Percentiles rank a stretch among this genome's conserved stretches.
Evolutionary conservation across 2,797 vertebrate species (phyloP).

Genomic region (Vultur gryphus): DNA sequence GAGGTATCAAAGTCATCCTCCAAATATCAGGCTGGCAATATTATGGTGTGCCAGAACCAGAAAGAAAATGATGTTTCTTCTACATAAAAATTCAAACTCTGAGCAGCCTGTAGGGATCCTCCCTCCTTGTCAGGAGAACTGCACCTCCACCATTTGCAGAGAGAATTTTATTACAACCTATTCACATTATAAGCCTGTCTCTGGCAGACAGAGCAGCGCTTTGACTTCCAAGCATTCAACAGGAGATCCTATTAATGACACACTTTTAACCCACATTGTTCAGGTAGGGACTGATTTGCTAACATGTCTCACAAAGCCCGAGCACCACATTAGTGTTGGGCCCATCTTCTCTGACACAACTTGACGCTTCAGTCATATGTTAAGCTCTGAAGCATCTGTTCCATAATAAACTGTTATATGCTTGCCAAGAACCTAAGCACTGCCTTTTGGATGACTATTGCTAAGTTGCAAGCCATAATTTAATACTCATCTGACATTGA

Average conservation of each 20-base stretch:
- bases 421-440: constrained; percentile 60
- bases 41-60: fast-evolving
- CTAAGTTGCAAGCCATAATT: constrained; percentile 63
- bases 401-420: constrained; percentile 18
- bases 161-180: not conserved
- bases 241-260: not conserved
- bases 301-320: not conserved
- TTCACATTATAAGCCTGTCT: not conserved
- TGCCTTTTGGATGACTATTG: constrained; percentile 51
- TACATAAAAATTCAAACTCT: not conserved
- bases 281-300: not conserved
- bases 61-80: not conserved
- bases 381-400: constrained; percentile 51
- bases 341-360: constrained; percentile 20
- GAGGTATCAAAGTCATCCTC: not conserved
- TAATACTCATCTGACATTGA: constrained; percentile 66
- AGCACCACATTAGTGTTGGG: not conserved
- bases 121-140: not conserved
- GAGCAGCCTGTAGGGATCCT: not conserved
- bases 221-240: not conserved
- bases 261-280: not conserved
- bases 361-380: constrained; percentile 35
- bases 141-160: not conserved
- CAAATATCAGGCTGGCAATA: not conserved
- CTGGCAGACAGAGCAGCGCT: not conserved